phyloP scores from a whole-genome alignment of 1,140 invertebrate species.

The fruit fly (Drosophila melanogaster) region Release_6_plus_ISO1_MT NT_037436.4:9037501-9038000 shows the following conservation, averaged over 20 bases:
- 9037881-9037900: constrained; percentile 57
- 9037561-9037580: constrained; percentile 21
- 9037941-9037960: constrained; percentile 80
- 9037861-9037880: constrained; percentile 36
- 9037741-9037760: constrained; percentile 70
- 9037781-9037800: constrained; percentile 69
- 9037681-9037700: constrained; percentile 79
- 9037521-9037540: neutral
- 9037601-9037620: constrained; percentile 53
- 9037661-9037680: constrained; percentile 36
- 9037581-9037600: constrained; percentile 49
- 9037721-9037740: constrained; percentile 67
- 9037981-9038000: constrained; percentile 32
- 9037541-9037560: constrained; percentile 23
- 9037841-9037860: constrained; percentile 26
- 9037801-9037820: constrained; percentile 73
- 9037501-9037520: neutral
- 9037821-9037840: constrained; percentile 74
- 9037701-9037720: constrained; percentile 76
- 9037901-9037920: constrained; percentile 62
- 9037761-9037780: constrained; percentile 32
- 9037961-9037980: constrained; percentile 63
- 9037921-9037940: constrained; percentile 48
- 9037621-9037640: constrained; percentile 41
- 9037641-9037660: constrained; percentile 41